Base-by-base conservation (phyloP, 2,888 invertebrate genomes). In the Thereva nobilitata region DNA sequence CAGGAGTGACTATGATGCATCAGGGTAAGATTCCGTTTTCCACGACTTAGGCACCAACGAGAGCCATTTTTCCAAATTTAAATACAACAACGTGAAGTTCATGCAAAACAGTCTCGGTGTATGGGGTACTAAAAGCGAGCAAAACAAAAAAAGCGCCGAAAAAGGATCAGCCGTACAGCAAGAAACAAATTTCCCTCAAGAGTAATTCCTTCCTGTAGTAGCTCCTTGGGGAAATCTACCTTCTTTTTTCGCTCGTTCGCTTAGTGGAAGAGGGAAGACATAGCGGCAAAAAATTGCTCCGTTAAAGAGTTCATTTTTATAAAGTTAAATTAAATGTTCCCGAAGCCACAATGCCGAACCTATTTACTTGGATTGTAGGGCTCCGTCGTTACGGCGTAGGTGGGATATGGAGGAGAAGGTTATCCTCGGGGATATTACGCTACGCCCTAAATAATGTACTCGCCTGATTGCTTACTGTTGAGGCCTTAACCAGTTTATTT, bases 271-370 rank as follows among this genome's bases (percentile, higher is more conserved):
- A 1, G 23, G 23, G 1, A 23, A 50, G 40, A 9, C 40, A 23
- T 8, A 41, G 40, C 9, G 37, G 23, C 12, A 61, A 61, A 61
- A 68, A 68, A 66, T 68, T 59, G 44, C 10, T 50, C 45, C 41
- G 68, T 68, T 68, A 68, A 68, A 68, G 68, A 68, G 68, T 68
- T 68, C 68, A 68, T 68, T 68, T 68, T 68, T 65, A 66, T 68
- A 68, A 68, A 68, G 68, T 68, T 68, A 68, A 68, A 68, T 68
- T 68, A 68, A 68, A 68, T 66, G 64, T 61, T 64, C 50, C 45
- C 55, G 42, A 45, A 50, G 64, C 47, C 57, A 52, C 64, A 64
- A 47, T 54, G 54, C 49, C 40, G 53, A 38, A 35, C 9, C 42
- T 34, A 35, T 50, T 45, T n/a, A 44, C 42, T 41, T 49, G 37